These are phyloP conservation scores for Hylia prasina DNA, from an alignment of 2,113 vertebrate genomes.

Conservation along the genomic window DNA sequence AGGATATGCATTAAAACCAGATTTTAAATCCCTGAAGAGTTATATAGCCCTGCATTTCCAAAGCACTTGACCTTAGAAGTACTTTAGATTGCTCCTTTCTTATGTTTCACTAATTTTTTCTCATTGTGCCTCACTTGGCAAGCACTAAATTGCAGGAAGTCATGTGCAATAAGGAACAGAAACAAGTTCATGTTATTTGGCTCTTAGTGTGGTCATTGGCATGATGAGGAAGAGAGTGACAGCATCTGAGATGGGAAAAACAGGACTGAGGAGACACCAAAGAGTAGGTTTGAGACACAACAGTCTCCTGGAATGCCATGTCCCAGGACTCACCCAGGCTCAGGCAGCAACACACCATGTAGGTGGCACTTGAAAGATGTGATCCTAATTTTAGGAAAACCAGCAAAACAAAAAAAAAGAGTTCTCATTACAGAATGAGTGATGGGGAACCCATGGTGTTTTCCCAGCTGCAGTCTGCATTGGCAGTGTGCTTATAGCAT, in stretches of 20 bases:
- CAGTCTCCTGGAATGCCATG: fast-evolving
- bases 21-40: not conserved
- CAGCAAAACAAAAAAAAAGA: no score
- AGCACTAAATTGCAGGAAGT: slow-evolving; percentile 5
- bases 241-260: not conserved
- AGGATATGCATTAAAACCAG: not conserved
- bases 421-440: not conserved
- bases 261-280: not conserved
- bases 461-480: not conserved
- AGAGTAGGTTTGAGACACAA: not conserved
- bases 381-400: not conserved
- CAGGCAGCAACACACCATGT: fast-evolving
- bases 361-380: not conserved
- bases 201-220: not conserved
- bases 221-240: not conserved
- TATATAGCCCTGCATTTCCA: not conserved
- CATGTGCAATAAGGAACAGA: not conserved
- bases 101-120: not conserved
- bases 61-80: not conserved
- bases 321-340: not conserved
- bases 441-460: not conserved
- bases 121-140: not conserved
- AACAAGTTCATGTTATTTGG: not conserved
- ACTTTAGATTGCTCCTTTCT: not conserved
- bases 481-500: not conserved